A percentile compares a stretch with the other conserved stretches of the same genome.
Evolutionary conservation across 1,140 invertebrate genomes (phyloP).

Genomic region (Zaprionus vittiger): DNA sequence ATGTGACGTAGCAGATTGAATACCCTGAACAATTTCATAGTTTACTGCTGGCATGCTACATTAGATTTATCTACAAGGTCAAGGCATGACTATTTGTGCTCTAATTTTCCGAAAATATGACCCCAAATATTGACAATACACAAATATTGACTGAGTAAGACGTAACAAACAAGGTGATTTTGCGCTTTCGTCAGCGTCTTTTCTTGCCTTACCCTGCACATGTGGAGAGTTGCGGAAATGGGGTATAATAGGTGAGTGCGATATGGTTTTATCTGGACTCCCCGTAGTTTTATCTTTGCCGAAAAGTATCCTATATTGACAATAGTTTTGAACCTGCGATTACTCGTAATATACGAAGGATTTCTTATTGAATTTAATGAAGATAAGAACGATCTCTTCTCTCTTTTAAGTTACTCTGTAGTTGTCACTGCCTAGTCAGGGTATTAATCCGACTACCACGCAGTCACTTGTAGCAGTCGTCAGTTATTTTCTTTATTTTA

Average conservation of each 20-base stretch:
- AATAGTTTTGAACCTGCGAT: too few species aligned
- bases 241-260: neutral
- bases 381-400: fast-evolving
- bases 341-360: too few species aligned
- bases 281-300: too few species aligned
- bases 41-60: neutral
- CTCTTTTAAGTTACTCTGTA: too few species aligned
- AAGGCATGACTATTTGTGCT: neutral
- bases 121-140: neutral
- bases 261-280: too few species aligned
- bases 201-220: neutral
- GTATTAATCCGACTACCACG: neutral
- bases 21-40: neutral
- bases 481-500: neutral
- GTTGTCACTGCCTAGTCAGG: neutral
- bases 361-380: too few species aligned
- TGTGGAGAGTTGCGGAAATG: neutral
- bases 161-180: neutral
- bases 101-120: neutral
- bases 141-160: neutral
- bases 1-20: neutral
- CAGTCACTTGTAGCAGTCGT: neutral
- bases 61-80: neutral
- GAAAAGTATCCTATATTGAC: too few species aligned
- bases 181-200: neutral